Percentiles rank a stretch among this genome's conserved stretches.
Evolutionary conservation across 2,797 vertebrate species (phyloP).

Genomic region (Amblyopsis hoosieri): DNA sequence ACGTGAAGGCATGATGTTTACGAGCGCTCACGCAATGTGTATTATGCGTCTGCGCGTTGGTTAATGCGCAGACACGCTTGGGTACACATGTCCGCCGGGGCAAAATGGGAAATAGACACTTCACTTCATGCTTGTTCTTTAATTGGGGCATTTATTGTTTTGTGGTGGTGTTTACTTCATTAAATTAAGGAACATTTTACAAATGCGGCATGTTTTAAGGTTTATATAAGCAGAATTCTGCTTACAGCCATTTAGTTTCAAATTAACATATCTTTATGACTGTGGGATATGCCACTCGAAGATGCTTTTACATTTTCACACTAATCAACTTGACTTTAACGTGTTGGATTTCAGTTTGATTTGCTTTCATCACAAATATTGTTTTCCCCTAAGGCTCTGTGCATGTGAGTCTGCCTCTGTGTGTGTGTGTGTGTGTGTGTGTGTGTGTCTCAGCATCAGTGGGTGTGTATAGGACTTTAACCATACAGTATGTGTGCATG

Average conservation of each 20-base stretch:
- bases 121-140: slow-evolving; percentile 79
- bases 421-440: slow-evolving; percentile 31
- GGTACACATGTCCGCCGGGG: slow-evolving; percentile 74
- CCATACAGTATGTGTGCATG: slow-evolving; percentile 8
- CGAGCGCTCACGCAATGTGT: slow-evolving; percentile 68
- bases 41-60: slow-evolving; percentile 63
- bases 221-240: slow-evolving; percentile 78
- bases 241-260: slow-evolving; percentile 75
- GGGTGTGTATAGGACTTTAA: slow-evolving; percentile 3
- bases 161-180: slow-evolving; percentile 77
- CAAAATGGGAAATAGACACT: slow-evolving; percentile 75
- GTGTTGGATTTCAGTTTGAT: slow-evolving; percentile 81
- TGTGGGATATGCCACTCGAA: slow-evolving; percentile 75
- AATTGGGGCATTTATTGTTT: slow-evolving; percentile 84
- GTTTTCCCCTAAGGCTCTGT: slow-evolving; percentile 66
- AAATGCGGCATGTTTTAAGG: slow-evolving; percentile 75
- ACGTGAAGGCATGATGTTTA: slow-evolving; percentile 65
- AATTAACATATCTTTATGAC: slow-evolving; percentile 79
- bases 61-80: slow-evolving; percentile 75
- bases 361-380: slow-evolving; percentile 80
- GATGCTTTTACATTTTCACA: slow-evolving; percentile 77
- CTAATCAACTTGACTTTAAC: slow-evolving; percentile 82
- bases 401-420: slow-evolving; percentile 41
- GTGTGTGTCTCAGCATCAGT: slow-evolving; percentile 1
- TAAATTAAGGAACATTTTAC: slow-evolving; percentile 74